Evolutionary conservation across 2,888 invertebrate genomes (phyloP), one percentile per base, ranked within the genome.

Genomic region (Volucella bombylans): DNA sequence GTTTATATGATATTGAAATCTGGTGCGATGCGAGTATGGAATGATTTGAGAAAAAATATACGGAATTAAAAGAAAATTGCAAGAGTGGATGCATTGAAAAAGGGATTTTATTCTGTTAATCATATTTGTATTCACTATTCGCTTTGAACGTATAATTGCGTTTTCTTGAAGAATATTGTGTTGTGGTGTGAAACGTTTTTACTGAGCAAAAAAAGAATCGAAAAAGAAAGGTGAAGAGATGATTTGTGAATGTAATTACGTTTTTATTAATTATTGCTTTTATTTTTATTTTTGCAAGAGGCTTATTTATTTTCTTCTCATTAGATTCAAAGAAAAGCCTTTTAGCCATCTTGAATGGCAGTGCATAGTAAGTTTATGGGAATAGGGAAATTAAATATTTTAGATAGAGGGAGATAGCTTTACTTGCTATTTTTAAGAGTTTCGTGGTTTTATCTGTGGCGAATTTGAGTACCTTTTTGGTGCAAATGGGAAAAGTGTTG

Each of bases 141-240:
- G 31, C 12, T 45, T 47, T 68, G 50, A n/a, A 68, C 54, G 68
- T 67, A 38, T 50, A 55, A 52, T 49, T 76, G 59, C 59, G 52
- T 62, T 61, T 76, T 31, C 31, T 61, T 54, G 39, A 54, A 31
- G 11, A 50, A 52, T 47, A 68, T 71, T 77, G 81, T 71, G 52
- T 77, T 77, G 64, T 82, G 69, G 52, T 68, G 68, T 73, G 68
- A 62, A 57, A 55, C 54, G 43, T 50, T 50, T 38, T 54, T 18
- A 31, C n/a, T 31, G 57, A 57, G 39, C 41, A 18, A 45, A 38
- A 47, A 57, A 49, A 81, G 55, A 73, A 45, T 77, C 62, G 54
- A 47, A 69, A 31, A 77, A 82, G 67, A 82, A 82, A 82, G 78
- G 78, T 82, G 78, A 82, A 78, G 68, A 73, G 78, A 62, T 77